Evolutionary conservation across 2,113 vertebrate species (phyloP).

Genomic region (Alces alces): DNA sequence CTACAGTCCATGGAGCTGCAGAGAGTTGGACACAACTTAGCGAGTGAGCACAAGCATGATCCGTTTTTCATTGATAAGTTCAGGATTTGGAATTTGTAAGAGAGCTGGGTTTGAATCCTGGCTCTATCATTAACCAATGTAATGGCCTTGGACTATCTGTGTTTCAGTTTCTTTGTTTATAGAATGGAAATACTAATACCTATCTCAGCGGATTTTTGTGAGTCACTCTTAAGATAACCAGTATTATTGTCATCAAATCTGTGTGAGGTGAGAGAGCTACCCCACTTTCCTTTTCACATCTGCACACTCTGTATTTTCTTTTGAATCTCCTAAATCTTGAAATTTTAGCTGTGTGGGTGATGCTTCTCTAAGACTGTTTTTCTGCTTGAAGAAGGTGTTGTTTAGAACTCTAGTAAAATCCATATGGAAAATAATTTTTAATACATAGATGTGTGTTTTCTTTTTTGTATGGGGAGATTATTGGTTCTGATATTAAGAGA

Average conservation of each 20-base stretch:
- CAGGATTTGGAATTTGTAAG: conserved; percentile 23
- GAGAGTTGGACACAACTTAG: too few relatives aligned
- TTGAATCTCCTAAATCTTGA: background rate
- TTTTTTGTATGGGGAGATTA: background rate
- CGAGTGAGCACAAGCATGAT: background rate
- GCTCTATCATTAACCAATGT: background rate
- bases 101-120: background rate
- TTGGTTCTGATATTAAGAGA: background rate
- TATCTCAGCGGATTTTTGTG: background rate
- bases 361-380: background rate
- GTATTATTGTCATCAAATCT: background rate
- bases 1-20: too few relatives aligned
- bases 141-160: background rate
- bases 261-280: background rate
- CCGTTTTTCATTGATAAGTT: background rate
- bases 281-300: background rate
- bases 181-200: background rate
- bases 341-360: background rate
- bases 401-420: conserved; percentile 11
- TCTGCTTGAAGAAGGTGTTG: background rate
- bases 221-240: background rate
- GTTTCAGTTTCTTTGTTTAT: background rate
- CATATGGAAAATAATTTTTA: background rate
- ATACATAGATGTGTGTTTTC: background rate
- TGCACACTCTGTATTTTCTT: background rate